These are phyloP conservation scores for Oryzias melastigma DNA, from an alignment of 2,113 vertebrate species.

Conservation along the genomic window DNA sequence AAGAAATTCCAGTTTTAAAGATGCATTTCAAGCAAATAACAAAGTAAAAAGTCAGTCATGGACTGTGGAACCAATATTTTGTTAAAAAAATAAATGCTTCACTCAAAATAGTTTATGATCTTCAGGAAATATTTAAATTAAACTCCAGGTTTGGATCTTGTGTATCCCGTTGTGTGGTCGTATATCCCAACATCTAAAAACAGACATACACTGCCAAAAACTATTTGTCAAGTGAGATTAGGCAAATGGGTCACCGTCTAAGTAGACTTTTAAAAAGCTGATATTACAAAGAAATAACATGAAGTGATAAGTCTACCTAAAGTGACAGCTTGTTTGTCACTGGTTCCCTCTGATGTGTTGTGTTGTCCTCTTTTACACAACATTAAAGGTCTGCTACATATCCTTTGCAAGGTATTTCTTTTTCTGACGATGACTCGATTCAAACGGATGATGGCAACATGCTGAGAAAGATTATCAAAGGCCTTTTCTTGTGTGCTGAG, in stretches of 20 bases:
- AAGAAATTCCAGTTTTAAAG: too few species aligned
- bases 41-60: too few species aligned
- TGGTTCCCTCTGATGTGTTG: slow-evolving; percentile 28
- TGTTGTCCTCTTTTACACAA: not conserved
- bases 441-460: slow-evolving; percentile 37
- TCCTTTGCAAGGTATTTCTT: slow-evolving; percentile 9
- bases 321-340: slow-evolving; percentile 42
- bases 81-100: too few species aligned
- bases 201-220: slow-evolving; percentile 24
- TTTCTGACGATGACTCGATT: slow-evolving; percentile 22
- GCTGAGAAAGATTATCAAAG: slow-evolving; percentile 49
- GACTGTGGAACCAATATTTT: too few species aligned
- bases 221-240: slow-evolving; percentile 43
- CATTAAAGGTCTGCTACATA: slow-evolving; percentile 36
- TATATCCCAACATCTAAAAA: slow-evolving; percentile 37
- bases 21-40: too few species aligned
- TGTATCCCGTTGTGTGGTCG: slow-evolving; percentile 15
- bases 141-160: not conserved
- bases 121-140: slow-evolving; percentile 2
- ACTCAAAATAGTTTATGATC: slow-evolving; percentile 1
- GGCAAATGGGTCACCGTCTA: slow-evolving; percentile 43
- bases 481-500: slow-evolving; percentile 11
- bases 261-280: slow-evolving; percentile 30
- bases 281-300: slow-evolving; percentile 26
- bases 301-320: slow-evolving; percentile 37